These are phyloP conservation scores for Picus viridis DNA, from an alignment of 2,797 vertebrate species.

Conservation along the genomic window DNA sequence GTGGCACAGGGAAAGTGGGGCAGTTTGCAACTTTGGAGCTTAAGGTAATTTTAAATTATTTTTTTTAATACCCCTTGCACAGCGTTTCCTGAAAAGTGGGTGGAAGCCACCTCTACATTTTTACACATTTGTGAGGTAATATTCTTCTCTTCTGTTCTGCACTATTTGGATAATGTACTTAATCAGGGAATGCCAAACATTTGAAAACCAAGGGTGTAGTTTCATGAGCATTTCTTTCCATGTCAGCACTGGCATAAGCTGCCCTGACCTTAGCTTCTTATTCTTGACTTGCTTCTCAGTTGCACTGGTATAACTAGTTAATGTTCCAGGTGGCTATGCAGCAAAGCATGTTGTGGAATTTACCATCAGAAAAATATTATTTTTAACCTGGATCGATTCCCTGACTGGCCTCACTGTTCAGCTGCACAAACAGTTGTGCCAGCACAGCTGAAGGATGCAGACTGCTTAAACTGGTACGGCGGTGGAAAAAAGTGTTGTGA, in stretches of 20 bases:
- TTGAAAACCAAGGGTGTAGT: neutral
- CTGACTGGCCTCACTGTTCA: constrained; percentile 28
- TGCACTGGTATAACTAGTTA: constrained; percentile 30
- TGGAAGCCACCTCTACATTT: neutral
- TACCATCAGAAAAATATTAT: constrained; percentile 71
- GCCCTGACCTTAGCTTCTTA: constrained; percentile 21
- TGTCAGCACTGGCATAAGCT: neutral
- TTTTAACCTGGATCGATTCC: constrained; percentile 66
- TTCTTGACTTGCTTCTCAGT: constrained; percentile 10
- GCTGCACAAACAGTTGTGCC: constrained; percentile 70
- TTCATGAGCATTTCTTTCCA: constrained; percentile 31
- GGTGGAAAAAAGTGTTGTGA: constrained; percentile 57
- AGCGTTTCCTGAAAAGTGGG: neutral
- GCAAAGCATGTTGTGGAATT: constrained; percentile 60
- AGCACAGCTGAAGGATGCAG: constrained; percentile 53
- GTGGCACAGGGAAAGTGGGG: rapidly evolving
- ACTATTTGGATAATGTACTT: neutral
- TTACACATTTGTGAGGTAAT: neutral
- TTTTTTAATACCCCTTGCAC: neutral
- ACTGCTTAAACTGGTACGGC: constrained; percentile 43
- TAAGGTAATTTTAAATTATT: no score
- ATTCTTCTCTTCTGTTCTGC: neutral
- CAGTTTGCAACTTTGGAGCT: neutral
- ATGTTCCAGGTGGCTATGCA: constrained; percentile 58
- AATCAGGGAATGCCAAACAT: neutral